Evolutionary conservation across 2,113 vertebrate genomes (phyloP), one percentile per base, ranked within the genome.

Genomic region (Myxocyprinus asiaticus): DNA sequence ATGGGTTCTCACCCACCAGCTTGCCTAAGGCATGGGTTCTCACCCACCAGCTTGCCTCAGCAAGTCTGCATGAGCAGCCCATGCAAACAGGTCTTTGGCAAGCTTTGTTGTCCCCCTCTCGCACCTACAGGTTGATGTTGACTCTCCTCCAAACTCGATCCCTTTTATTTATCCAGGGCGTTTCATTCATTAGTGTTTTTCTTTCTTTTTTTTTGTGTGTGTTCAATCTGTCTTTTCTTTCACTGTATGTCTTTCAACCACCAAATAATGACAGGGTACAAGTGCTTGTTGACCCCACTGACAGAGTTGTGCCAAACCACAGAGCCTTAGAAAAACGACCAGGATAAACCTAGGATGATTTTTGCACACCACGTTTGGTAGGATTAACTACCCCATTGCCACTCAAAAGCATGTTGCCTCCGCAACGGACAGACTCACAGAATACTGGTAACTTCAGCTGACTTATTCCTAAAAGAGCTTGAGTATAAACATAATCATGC

Each of bases 251-350:
- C 79, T 85, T 81, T 83, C 81, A 78, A 68, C 76, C 66, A 64
- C 72, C 6, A 56, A 58, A 67, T 82, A 85, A 86, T 83, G 81
- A 86, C 63, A 79, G 68, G 78, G 67, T 85, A 72, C 83, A 85
- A 83, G 85, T 81, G 85, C 83, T 69, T 78, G 73, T 85, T 85
- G 85, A 86, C 85, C 83, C 80, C 63, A 9, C 44, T 65, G 72
- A 81, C 83, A 56, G 79, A 81, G 47, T 81, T 53, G 67, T 62
- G 70, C 80, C 68, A 81, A 83, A 81, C 79, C 75, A 76, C 74
- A 83, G 79, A 83, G 45, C 12, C 14, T 65, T 79, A 69, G 80
- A 79, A 77, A 77, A 86, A 82, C 11, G n/a, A 82, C 59, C 55
- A 9, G 70, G 62, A 78, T 79, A 79, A 75, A 59, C 62, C 76